These are phyloP conservation scores for Chloropsis cyanopogon DNA, from an alignment of 2,113 vertebrate genomes.

Conservation along the genomic window DNA sequence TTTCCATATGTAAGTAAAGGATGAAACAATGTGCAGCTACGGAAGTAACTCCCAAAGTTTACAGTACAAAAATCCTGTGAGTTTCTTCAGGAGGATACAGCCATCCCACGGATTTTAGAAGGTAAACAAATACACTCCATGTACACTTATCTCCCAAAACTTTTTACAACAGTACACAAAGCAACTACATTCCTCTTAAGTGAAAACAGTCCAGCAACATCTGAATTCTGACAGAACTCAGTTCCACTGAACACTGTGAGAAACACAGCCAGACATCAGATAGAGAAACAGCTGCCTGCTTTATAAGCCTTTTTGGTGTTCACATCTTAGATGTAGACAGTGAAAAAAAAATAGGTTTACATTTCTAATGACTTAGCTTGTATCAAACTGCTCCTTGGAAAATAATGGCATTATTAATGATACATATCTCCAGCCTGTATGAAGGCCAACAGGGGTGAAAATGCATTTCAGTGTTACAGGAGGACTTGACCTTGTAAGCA, in stretches of 20 bases:
- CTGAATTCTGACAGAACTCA: neutral
- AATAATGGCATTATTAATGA: neutral
- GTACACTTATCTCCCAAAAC: neutral
- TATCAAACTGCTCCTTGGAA: neutral
- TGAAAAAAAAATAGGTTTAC: neutral
- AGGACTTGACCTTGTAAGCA: neutral
- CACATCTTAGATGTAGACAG: neutral
- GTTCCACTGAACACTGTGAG: neutral
- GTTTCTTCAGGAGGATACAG: neutral
- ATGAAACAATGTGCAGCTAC: neutral
- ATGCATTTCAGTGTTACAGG: neutral
- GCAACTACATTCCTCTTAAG: neutral
- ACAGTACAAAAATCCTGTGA: neutral
- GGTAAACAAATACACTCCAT: neutral
- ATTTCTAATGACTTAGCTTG: neutral
- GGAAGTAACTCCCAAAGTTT: neutral
- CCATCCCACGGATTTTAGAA: neutral
- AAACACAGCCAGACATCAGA: neutral
- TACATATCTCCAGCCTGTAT: neutral
- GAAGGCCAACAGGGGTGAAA: neutral
- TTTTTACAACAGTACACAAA: neutral
- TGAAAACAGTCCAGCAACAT: neutral
- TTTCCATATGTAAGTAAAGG: neutral
- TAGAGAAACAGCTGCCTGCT: neutral
- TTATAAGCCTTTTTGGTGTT: neutral